phyloP scores from a whole-genome alignment of 1,140 invertebrate genomes.

The Camponotus floridanus region DNA sequence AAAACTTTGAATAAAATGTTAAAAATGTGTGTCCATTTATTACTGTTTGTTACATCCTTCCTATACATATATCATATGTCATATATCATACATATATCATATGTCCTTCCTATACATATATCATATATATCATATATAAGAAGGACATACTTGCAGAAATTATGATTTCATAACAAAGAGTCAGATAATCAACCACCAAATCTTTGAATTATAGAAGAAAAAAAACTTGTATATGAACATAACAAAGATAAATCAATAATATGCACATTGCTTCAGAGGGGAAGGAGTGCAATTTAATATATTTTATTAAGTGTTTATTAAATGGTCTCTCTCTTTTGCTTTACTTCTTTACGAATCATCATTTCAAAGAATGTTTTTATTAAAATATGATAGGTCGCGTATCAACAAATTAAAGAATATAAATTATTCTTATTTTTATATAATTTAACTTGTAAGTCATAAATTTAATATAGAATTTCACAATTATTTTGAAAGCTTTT shows the following conservation, averaged over 20 bases:
- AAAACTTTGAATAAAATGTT: conserved; percentile 26
- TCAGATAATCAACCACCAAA: not conserved
- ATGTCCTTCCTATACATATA: no score
- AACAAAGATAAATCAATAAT: conserved; percentile 5
- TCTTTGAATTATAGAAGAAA: not conserved
- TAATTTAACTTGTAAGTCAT: conserved; percentile 9
- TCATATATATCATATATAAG: not conserved
- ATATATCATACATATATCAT: no score
- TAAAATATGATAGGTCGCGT: not conserved
- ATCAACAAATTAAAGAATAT: not conserved
- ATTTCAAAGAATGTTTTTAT: not conserved
- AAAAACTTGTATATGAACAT: not conserved
- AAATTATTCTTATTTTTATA: conserved; percentile 24
- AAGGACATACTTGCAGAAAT: not conserved
- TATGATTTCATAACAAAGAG: not conserved
- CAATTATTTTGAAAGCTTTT: not conserved
- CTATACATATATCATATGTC: no score
- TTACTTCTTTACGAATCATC: no score
- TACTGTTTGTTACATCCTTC: not conserved
- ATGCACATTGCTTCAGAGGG: not conserved
- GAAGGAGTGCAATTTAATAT: not conserved
- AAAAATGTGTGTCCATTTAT: not conserved
- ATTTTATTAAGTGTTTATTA: conserved; percentile 23
- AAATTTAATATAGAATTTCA: not conserved
- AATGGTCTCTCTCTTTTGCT: not conserved